These are phyloP conservation scores for Zapus hudsonius DNA, from an alignment of 2,113 vertebrate genomes.

Conservation along the genomic window DNA sequence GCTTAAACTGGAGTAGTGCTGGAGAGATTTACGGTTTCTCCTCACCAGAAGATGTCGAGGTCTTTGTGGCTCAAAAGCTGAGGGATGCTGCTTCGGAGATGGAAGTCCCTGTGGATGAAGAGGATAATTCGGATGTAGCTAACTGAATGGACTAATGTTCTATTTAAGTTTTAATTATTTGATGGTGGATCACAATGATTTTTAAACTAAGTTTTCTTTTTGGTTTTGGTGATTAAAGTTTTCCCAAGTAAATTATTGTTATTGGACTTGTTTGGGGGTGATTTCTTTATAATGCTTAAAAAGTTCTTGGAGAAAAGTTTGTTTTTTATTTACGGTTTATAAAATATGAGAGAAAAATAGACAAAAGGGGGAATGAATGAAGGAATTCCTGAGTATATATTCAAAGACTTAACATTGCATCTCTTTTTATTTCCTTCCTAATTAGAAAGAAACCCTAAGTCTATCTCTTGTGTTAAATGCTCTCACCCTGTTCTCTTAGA, in stretches of 20 bases:
- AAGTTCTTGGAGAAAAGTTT: constrained; percentile 34
- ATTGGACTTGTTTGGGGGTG: constrained; percentile 46
- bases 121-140: constrained; percentile 90
- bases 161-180: constrained; percentile 84
- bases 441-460: constrained; percentile 78
- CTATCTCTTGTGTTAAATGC: constrained; percentile 67
- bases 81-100: constrained; percentile 87
- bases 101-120: constrained; percentile 89
- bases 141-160: constrained; percentile 88
- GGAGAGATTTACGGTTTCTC: constrained; percentile 86
- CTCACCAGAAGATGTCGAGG: constrained; percentile 90
- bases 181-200: constrained; percentile 79
- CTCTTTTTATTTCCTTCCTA: constrained; percentile 71
- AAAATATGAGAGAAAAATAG: constrained; percentile 53
- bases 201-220: constrained; percentile 78
- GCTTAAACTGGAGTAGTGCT: constrained; percentile 86
- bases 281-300: constrained; percentile 66
- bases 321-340: constrained; percentile 55
- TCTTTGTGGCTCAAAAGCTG: constrained; percentile 89
- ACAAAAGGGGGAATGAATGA: constrained; percentile 54
- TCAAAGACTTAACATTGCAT: constrained; percentile 39
- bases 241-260: constrained; percentile 75
- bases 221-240: constrained; percentile 80
- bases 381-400: constrained; percentile 39
- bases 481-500: constrained; percentile 42